Base-by-base conservation (phyloP, 2,797 vertebrate species). In the Micropoecilia bifurca region DNA sequence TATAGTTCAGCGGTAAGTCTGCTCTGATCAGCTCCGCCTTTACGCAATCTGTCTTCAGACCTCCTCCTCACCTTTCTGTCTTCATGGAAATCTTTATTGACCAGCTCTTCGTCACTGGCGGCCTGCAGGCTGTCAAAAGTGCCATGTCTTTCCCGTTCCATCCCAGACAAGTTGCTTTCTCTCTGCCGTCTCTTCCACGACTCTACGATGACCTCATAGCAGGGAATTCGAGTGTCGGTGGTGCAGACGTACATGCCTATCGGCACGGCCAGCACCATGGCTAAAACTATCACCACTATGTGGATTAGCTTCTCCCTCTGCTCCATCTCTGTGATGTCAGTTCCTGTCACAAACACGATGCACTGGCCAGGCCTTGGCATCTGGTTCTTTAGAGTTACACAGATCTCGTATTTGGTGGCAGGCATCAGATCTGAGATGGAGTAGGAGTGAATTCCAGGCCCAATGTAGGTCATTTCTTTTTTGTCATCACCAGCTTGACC, bases 361-460 rank as follows among this genome's bases (percentile, higher is more conserved):
- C 98, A 98, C 88, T 96, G 97, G 59, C 96, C 96, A 2, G 91
- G 92, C 43, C 85, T 93, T 0, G 96, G 96, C 0, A 82, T 74
- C 86, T 96, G 96, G 87, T 94, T 96, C 83, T 95, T 96, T 8
- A 97, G 84, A 0, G 97, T 96, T 50, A 99, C 95, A 0, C 98
- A 98, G 39, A 97, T 97, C 85, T 98, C 96, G 4, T 99, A 98
- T 88, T 98, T 97, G 16, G 96, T 98, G 43, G 96, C 95, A 0
- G 97, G 97, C 79, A 96, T 90, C 89, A 99, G 93, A 82, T 97
- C 96, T 0, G 96, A 96, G 61, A 98, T 88, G 0, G 96, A 93
- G 79, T 98, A 99, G 1, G 95, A 95, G 84, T 96, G 95, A 78
- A 98, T 96, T 0, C 98, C 97, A 0, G 98, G 97, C 3, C 97